Evolutionary conservation across 30 jellyfish, hydroid and myxozoan genomes (phyloP).

Genomic region (Nemopilema nomurai): DNA sequence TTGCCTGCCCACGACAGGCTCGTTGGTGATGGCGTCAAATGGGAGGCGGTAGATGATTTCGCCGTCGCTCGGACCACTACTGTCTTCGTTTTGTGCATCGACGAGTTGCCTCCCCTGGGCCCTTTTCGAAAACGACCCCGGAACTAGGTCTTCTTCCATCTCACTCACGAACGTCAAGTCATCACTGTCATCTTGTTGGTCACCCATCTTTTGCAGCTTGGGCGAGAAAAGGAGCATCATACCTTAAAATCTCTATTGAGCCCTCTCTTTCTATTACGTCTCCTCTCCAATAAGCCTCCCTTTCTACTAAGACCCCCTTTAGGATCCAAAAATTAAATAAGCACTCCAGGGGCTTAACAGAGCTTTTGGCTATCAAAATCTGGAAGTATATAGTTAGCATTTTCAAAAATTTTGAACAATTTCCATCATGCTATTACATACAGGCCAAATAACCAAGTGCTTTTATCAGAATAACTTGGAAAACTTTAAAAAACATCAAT

Average conservation of each 20-base stretch:
- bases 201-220: conserved; percentile 17
- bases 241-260: too few relatives aligned
- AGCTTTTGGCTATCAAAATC: neutral
- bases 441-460: too few relatives aligned
- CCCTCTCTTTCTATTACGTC: too few relatives aligned
- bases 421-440: neutral
- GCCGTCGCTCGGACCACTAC: conserved; percentile 68
- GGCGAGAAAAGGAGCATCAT: too few relatives aligned
- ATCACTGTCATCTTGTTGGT: conserved; percentile 50
- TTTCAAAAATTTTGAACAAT: neutral
- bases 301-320: too few relatives aligned
- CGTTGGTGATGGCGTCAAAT: conserved; percentile 16
- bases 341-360: neutral
- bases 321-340: too few relatives aligned
- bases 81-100: conserved; percentile 24
- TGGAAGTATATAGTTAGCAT: neutral
- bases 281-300: too few relatives aligned
- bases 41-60: conserved; percentile 42
- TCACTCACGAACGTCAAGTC: conserved; percentile 64
- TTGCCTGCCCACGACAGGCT: neutral
- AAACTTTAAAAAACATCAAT: neutral
- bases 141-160: conserved; percentile 48
- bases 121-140: conserved; percentile 6
- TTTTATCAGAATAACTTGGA: neutral
- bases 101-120: neutral